phyloP scores from a whole-genome alignment of 2,888 invertebrate species.

The Troilus luridus region DNA sequence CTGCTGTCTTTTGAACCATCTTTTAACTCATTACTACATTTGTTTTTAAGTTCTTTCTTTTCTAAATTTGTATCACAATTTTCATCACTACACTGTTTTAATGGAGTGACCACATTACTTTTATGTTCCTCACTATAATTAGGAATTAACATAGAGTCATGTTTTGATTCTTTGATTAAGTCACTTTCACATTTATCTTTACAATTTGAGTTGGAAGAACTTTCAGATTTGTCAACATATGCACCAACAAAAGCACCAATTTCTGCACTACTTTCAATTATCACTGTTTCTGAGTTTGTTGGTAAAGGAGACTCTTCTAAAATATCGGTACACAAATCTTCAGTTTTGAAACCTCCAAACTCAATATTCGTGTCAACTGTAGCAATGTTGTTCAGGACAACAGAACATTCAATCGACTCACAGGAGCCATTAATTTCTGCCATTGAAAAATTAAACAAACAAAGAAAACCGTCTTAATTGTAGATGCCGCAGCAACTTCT shows the following conservation, averaged over 20 bases:
- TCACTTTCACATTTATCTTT: constrained; percentile 4
- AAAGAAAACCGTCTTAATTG: not conserved
- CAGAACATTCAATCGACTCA: constrained; percentile 22
- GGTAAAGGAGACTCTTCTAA: not conserved
- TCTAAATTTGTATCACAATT: not conserved
- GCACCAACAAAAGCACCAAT: not conserved
- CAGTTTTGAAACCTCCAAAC: not conserved
- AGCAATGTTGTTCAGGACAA: constrained; percentile 44
- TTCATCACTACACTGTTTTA: not conserved
- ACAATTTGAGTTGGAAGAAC: not conserved
- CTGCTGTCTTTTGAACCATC: not conserved
- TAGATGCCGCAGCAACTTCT: not conserved
- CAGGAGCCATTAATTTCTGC: constrained; percentile 48
- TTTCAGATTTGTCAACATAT: not conserved
- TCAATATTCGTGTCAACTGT: constrained; percentile 5
- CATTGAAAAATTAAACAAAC: constrained; percentile 47
- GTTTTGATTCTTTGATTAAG: not conserved
- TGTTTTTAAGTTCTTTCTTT: not conserved
- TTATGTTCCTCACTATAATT: not conserved
- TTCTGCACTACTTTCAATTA: constrained; percentile 22
- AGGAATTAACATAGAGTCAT: not conserved
- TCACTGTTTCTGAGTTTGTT: not conserved
- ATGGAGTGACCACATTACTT: not conserved
- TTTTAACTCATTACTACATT: constrained; percentile 1
- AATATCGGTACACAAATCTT: not conserved